These are phyloP conservation scores for Hypanus sabinus DNA, from an alignment of 2,113 vertebrate genomes.

Conservation along the genomic window DNA sequence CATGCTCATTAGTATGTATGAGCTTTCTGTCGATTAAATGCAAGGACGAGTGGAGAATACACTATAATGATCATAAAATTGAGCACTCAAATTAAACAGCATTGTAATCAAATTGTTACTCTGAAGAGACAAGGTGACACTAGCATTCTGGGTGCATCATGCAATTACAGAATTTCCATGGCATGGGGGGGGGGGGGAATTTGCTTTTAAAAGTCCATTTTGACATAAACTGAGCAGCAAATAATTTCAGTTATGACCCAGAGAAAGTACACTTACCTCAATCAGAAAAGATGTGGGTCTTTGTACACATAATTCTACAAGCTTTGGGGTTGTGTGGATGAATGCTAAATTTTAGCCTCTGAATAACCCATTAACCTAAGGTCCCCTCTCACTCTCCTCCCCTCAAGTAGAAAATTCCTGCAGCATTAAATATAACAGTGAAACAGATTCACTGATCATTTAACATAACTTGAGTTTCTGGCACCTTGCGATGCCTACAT, in stretches of 20 bases:
- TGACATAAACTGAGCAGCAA: conserved; percentile 39
- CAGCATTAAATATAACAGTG: neutral
- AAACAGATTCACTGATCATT: neutral
- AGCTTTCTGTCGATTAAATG: conserved; percentile 78
- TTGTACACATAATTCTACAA: neutral
- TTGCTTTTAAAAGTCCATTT: conserved; percentile 42
- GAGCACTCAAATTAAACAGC: conserved; percentile 71
- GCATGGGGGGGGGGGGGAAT: conserved; percentile 42
- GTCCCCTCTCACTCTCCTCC: neutral
- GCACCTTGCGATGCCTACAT: neutral
- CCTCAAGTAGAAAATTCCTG: neutral
- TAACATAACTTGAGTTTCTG: neutral
- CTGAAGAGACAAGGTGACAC: conserved; percentile 43
- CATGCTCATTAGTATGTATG: conserved; percentile 80
- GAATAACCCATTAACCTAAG: neutral
- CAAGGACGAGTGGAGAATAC: conserved; percentile 70
- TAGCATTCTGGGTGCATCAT: conserved; percentile 40
- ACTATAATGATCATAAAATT: conserved; percentile 72
- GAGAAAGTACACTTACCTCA: too few relatives aligned
- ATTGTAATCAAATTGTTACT: conserved; percentile 71
- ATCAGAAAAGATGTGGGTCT: neutral
- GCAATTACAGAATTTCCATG: conserved; percentile 43
- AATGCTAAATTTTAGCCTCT: neutral
- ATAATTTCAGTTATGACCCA: neutral
- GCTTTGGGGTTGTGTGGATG: neutral